These are phyloP conservation scores for Neosilurus hyrtlii DNA, from an alignment of 2,797 vertebrate species.

Conservation along the genomic window DNA sequence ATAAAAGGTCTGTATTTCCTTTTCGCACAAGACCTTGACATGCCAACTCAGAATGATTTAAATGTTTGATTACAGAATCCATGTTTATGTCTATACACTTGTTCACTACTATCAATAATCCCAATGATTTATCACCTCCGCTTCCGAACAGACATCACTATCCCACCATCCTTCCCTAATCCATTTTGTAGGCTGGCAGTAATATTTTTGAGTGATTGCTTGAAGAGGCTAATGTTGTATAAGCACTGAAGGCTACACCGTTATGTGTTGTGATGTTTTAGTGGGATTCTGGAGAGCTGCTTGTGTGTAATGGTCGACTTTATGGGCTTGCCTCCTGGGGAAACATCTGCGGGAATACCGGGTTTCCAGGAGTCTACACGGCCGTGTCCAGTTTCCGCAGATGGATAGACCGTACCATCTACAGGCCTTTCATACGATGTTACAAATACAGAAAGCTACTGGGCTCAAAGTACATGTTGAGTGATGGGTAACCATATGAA, in stretches of 20 bases:
- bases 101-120: background rate
- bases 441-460: slow-evolving; percentile 44
- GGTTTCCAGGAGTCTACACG: slow-evolving; percentile 76
- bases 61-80: background rate
- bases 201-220: background rate
- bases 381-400: slow-evolving; percentile 72
- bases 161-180: background rate
- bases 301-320: slow-evolving; percentile 71
- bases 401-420: slow-evolving; percentile 78
- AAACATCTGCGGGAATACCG: slow-evolving; percentile 67
- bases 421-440: slow-evolving; percentile 61
- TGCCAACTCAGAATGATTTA: background rate
- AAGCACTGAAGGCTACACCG: background rate
- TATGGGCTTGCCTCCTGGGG: slow-evolving; percentile 80
- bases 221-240: background rate
- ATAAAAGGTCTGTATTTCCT: background rate
- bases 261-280: slow-evolving; percentile 55
- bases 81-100: background rate
- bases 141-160: slow-evolving; percentile 5
- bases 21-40: background rate
- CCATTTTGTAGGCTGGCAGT: background rate
- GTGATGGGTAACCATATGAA: background rate
- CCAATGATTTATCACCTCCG: background rate
- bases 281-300: slow-evolving; percentile 76
- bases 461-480: background rate